Percentiles rank a stretch among this genome's conserved stretches.
Evolutionary conservation across 2,797 vertebrate species (phyloP).

Genomic region (Loris lydekkerianus): DNA sequence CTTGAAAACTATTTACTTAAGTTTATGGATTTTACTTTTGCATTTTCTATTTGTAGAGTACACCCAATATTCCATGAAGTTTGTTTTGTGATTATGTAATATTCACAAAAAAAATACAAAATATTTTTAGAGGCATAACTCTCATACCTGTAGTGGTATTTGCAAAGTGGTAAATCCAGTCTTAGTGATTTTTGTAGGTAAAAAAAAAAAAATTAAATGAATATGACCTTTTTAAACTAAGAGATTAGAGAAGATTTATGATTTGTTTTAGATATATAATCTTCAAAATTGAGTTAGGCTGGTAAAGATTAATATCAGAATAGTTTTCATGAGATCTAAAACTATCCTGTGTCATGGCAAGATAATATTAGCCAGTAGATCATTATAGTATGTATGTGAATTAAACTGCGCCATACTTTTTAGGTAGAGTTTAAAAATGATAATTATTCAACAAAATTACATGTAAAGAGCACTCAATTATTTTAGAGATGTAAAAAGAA

Average conservation of each 20-base stretch:
- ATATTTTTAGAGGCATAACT: conserved; percentile 38
- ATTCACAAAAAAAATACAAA: conserved; percentile 67
- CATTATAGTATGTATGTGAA: conserved; percentile 23
- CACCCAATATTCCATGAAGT: background rate
- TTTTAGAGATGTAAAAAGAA: conserved; percentile 69
- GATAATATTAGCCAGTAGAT: conserved; percentile 59
- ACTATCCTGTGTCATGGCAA: conserved; percentile 8
- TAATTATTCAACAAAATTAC: conserved; percentile 73
- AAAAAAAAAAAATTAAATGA: conserved; percentile 53
- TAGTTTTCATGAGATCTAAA: conserved; percentile 67
- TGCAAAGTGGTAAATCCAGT: background rate
- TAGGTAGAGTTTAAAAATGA: conserved; percentile 54
- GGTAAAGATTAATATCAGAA: conserved; percentile 62
- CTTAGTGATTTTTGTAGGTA: conserved; percentile 42
- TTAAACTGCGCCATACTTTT: conserved; percentile 48
- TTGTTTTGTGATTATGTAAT: conserved; percentile 44
- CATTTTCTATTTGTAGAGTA: conserved; percentile 29
- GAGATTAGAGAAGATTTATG: conserved; percentile 53
- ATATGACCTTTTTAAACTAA: conserved; percentile 56
- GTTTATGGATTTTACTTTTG: conserved; percentile 22
- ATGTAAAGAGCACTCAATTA: conserved; percentile 63
- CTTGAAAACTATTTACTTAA: conserved; percentile 27
- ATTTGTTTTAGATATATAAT: conserved; percentile 69
- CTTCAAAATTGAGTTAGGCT: conserved; percentile 65
- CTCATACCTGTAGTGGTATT: conserved; percentile 41